Conservation (phyloP, 2,888 invertebrate genomes). For the Athetis lepigone region DNA sequence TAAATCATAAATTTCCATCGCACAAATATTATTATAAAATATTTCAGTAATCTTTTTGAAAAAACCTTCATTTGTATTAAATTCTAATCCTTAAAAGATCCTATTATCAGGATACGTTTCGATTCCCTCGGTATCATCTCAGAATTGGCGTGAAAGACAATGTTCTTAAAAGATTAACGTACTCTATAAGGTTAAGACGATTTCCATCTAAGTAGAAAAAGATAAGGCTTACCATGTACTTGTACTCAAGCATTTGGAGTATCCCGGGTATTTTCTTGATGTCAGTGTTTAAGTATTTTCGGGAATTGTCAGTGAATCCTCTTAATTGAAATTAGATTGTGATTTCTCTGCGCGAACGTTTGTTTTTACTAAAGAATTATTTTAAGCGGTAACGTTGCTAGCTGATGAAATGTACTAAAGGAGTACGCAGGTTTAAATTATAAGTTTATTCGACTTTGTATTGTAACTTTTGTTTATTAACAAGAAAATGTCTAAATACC, state of each 20-base stretch:
- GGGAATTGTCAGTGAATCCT: slow-evolving; percentile 48
- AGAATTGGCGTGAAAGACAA: slow-evolving; percentile 69
- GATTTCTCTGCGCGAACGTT: slow-evolving; percentile 39
- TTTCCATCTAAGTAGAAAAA: slow-evolving; percentile 62
- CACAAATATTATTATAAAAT: slow-evolving; percentile 20
- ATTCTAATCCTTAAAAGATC: slow-evolving; percentile 52
- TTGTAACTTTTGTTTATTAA: neutral
- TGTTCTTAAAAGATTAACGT: slow-evolving; percentile 69
- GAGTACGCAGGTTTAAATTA: too few relatives aligned
- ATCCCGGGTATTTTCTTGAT: slow-evolving; percentile 42
- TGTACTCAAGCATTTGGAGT: slow-evolving; percentile 36
- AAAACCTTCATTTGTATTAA: slow-evolving; percentile 41
- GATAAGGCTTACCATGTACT: slow-evolving; percentile 58
- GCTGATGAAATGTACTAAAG: too few relatives aligned
- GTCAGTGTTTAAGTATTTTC: slow-evolving; percentile 48
- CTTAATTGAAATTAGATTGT: slow-evolving; percentile 59
- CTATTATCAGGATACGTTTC: slow-evolving; percentile 52
- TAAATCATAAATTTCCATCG: slow-evolving; percentile 16
- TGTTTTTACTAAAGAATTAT: too few relatives aligned
- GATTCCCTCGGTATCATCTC: slow-evolving; percentile 62
- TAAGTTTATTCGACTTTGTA: neutral
- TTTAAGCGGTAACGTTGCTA: too few relatives aligned
- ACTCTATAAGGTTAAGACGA: slow-evolving; percentile 63
- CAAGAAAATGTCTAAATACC: neutral
- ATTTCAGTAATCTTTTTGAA: slow-evolving; percentile 13